Base-by-base conservation (phyloP, 1,140 invertebrate species). In the Sweltsa coloradensis region DNA sequence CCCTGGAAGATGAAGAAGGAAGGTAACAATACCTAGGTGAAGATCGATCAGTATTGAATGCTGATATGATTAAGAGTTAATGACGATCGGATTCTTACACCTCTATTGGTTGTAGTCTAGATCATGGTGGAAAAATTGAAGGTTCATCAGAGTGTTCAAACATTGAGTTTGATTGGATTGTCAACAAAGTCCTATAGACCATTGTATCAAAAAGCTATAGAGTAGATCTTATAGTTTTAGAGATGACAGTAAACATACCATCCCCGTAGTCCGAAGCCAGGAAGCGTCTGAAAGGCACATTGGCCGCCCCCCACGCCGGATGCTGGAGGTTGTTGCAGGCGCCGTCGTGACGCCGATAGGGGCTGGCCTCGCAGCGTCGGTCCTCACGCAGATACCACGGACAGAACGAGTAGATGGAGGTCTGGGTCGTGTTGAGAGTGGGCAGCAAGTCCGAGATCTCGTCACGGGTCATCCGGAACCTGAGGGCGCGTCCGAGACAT, bases 251-350 rank as follows among this genome's bases (percentile, higher is more conserved):
- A n/a, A n/a, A n/a, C n/a, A n/a, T 65, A 58, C 71, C 70, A 69
- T 71, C 11, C 69, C 75, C 11, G 74, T 70, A 2, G 69, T 60
- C 53, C 71, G 65, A 3, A 76, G 76, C 66, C 66, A 71, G 23
- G 66, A 67, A 1, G 68, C 70, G 18, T 22, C 46, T 22, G 53
- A 57, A 34, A 2, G 64, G 50, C 18, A 57, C 63, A 25, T 55
- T 51, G 2, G 67, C 51, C 58, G 58, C 61, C 6, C 68, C 70
- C 69, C 71, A 75, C 59, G 57, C 53, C 2, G 56, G 70, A 60
- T 78, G 57, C 11, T 66, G 55, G 0, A 75, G 58, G 58, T 87
- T 83, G 58, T 88, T 88, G 59, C 85, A 88, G 14, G 76, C 76
- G 5, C 83, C 85, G 59, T 87, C 81, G 31, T 75, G 65, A 4